These are phyloP conservation scores for Gorsachius goisagi DNA, from an alignment of 2,113 vertebrate genomes.

Conservation along the genomic window DNA sequence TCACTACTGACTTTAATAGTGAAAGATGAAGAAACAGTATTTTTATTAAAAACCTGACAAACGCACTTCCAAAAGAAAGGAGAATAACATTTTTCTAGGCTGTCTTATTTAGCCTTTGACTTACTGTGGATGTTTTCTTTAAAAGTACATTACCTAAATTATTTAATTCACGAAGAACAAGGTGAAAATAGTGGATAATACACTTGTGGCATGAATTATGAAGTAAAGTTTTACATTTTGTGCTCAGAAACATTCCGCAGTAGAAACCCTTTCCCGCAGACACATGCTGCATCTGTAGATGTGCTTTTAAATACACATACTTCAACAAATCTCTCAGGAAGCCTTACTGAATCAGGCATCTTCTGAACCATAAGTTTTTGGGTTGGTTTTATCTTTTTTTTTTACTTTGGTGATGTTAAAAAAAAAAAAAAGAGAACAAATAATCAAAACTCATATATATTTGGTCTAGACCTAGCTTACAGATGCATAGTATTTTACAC, in stretches of 20 bases:
- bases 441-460: not conserved
- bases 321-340: not conserved
- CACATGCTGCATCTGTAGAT: not conserved
- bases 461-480: not conserved
- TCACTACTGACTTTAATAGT: not conserved
- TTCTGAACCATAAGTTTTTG: not conserved
- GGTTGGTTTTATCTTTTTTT: not conserved
- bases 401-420: not conserved
- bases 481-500: not conserved
- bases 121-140: not conserved
- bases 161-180: not conserved
- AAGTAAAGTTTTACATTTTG: not conserved
- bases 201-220: not conserved
- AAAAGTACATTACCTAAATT: not conserved
- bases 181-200: not conserved
- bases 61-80: not conserved
- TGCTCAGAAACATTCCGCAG: not conserved
- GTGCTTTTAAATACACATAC: not conserved
- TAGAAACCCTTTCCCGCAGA: not conserved
- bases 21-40: not conserved
- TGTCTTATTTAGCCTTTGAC: not conserved
- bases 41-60: not conserved
- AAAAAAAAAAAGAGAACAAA: not conserved
- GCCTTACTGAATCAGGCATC: not conserved
- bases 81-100: not conserved